These are phyloP conservation scores for Capra hircus DNA, from an alignment of 2,113 vertebrate genomes.

Conservation along the genomic window DNA sequence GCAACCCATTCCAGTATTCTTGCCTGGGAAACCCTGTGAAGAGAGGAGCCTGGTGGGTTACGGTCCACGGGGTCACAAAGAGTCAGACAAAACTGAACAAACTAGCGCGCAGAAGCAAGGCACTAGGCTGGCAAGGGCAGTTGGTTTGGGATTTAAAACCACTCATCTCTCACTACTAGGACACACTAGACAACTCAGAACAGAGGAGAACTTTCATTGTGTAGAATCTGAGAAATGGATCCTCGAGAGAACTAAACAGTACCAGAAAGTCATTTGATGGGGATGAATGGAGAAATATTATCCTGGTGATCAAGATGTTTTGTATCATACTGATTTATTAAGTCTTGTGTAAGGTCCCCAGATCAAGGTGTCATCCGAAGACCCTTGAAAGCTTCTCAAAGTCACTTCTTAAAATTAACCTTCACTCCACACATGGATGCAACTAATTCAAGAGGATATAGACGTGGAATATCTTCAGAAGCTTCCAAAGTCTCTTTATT, in stretches of 20 bases:
- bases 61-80: background rate
- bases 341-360: background rate
- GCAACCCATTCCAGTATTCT: background rate
- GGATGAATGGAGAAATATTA: background rate
- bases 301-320: background rate
- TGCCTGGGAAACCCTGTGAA: background rate
- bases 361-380: background rate
- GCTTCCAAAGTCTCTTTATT: background rate
- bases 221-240: background rate
- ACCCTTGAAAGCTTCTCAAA: background rate
- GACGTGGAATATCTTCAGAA: background rate
- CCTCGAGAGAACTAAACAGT: background rate
- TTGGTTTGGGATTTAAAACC: background rate
- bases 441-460: background rate
- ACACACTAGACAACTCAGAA: background rate
- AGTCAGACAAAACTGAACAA: background rate
- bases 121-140: background rate
- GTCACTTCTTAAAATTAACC: background rate
- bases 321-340: background rate
- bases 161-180: background rate
- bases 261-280: background rate
- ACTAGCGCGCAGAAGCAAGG: background rate
- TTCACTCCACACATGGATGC: background rate
- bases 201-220: background rate
- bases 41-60: background rate